Percentiles rank a stretch among this genome's conserved stretches.
These are phyloP conservation scores for Diglossa brunneiventris DNA, from an alignment of 2,113 vertebrate genomes.

Conservation along the genomic window DNA sequence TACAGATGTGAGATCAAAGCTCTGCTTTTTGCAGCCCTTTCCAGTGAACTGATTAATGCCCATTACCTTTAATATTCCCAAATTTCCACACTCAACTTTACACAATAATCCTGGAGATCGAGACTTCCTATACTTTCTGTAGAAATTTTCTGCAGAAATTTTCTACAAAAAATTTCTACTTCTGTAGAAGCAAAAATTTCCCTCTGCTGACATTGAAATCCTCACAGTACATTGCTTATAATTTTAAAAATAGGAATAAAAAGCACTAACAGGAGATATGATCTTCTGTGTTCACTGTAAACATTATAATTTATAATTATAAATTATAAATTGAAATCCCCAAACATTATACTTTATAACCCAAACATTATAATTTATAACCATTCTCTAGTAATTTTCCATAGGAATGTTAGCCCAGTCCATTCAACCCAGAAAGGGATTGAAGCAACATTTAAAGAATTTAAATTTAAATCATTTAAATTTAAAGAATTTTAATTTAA, in stretches of 20 bases:
- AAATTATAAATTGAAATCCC: neutral
- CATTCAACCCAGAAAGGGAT: rapidly evolving
- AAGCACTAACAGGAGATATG: neutral
- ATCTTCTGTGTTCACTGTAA: neutral
- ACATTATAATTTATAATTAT: neutral
- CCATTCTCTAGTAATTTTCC: neutral
- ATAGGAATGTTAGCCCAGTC: neutral
- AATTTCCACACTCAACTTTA: neutral
- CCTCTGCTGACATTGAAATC: neutral
- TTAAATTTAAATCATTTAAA: neutral
- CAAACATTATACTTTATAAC: too few species aligned
- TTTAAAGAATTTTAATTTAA: neutral
- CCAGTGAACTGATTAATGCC: neutral
- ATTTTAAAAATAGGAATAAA: neutral
- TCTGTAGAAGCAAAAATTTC: neutral
- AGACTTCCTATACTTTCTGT: neutral
- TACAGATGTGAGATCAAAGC: neutral
- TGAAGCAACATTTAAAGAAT: neutral
- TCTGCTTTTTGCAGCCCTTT: neutral
- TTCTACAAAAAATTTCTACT: neutral
- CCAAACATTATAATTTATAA: neutral
- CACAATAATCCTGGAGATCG: neutral
- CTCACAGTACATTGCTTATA: neutral
- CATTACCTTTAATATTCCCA: neutral
- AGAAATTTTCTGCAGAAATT: neutral